Evolutionary conservation across 2,888 invertebrate genomes (phyloP).

Genomic region (Atethmia centrago): DNA sequence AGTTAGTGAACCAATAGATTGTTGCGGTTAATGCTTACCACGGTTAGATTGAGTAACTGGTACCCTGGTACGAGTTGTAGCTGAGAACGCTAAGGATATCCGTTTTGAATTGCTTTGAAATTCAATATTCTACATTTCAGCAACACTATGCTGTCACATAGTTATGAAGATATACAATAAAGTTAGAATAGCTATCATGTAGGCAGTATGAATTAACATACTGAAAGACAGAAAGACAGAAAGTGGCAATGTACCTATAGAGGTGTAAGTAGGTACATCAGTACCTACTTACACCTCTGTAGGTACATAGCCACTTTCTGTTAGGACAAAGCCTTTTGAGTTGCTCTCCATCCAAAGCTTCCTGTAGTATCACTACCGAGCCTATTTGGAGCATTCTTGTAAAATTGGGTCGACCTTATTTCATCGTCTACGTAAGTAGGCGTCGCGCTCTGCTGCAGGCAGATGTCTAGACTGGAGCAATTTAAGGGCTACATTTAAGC

Average conservation of each 20-base stretch:
- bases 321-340: slow-evolving; percentile 37
- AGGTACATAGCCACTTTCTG: not conserved
- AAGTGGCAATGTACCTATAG: no score
- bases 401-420: slow-evolving; percentile 47
- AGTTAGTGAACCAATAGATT: slow-evolving; percentile 26
- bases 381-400: slow-evolving; percentile 40
- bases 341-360: slow-evolving; percentile 12
- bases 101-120: slow-evolving; percentile 14
- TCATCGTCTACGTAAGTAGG: slow-evolving; percentile 17
- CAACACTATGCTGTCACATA: not conserved
- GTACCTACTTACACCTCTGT: not conserved
- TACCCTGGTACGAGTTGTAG: not conserved
- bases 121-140: not conserved
- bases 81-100: not conserved
- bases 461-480: slow-evolving; percentile 17
- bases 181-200: not conserved
- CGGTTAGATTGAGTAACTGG: slow-evolving; percentile 22
- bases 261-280: no score
- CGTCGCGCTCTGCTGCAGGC: slow-evolving; percentile 6
- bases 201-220: not conserved
- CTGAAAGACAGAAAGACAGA: no score
- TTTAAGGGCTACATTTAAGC: slow-evolving; percentile 15
- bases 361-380: slow-evolving; percentile 21
- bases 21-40: slow-evolving; percentile 15
- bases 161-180: not conserved